Evolutionary conservation across 2,888 invertebrate genomes (phyloP).

Genomic region (Hydraecia micacea): DNA sequence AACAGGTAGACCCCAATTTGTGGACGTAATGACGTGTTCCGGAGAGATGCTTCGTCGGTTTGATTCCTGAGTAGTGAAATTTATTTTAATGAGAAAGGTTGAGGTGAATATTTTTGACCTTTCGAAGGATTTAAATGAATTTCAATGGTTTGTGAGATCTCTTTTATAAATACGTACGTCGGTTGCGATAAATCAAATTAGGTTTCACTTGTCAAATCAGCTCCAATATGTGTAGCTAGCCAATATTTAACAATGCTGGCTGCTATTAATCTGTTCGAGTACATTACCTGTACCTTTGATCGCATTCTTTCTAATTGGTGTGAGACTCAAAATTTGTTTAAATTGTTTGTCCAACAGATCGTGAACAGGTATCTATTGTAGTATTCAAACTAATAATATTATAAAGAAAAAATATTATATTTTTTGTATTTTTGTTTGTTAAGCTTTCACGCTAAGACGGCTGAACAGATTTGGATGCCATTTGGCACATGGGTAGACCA

Average conservation of each 20-base stretch:
- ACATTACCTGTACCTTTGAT: not conserved
- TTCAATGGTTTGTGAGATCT: constrained; percentile 8
- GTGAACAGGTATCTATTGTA: not conserved
- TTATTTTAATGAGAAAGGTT: constrained; percentile 45
- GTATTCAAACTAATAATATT: too few relatives aligned
- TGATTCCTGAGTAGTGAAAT: constrained; percentile 54
- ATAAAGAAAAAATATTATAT: too few relatives aligned
- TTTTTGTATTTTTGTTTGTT: too few relatives aligned
- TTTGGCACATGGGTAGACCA: not conserved
- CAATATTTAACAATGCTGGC: not conserved
- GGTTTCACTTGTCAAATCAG: not conserved
- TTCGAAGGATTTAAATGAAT: not conserved
- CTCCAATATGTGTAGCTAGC: not conserved
- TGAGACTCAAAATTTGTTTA: not conserved
- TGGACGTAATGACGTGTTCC: constrained; percentile 65
- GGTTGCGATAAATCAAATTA: constrained; percentile 21
- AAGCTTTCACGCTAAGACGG: too few relatives aligned
- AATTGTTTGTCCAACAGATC: not conserved
- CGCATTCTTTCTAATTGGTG: not conserved
- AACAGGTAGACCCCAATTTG: constrained; percentile 68
- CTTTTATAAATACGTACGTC: not conserved
- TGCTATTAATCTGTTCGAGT: not conserved
- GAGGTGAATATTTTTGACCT: constrained; percentile 26
- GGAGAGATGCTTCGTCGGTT: constrained; percentile 59
- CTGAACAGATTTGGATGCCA: not conserved